Conservation (phyloP, 2,797 vertebrate species). For the Gadopsis marmoratus region DNA sequence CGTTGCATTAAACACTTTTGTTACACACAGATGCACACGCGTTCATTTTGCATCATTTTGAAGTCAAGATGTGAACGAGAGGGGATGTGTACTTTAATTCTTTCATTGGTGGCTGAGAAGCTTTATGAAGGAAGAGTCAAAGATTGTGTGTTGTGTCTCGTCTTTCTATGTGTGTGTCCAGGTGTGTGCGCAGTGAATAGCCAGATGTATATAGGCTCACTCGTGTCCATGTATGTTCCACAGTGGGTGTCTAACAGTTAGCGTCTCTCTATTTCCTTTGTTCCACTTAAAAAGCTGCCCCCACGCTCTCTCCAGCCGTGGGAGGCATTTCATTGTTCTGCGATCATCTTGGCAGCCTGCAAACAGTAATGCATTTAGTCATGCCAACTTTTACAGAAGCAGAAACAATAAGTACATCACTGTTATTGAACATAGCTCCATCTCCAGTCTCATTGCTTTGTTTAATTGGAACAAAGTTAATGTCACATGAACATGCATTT, state of each 20-base stretch:
- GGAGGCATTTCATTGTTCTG: constrained; percentile 77
- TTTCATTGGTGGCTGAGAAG: no score
- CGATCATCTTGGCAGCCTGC: constrained; percentile 74
- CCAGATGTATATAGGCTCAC: constrained; percentile 16
- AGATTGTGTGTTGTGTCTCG: no score
- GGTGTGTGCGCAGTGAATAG: constrained; percentile 1
- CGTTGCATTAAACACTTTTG: neutral
- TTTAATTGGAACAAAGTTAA: constrained; percentile 23
- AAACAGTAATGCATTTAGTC: constrained; percentile 70
- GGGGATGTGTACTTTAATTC: neutral
- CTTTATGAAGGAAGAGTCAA: neutral
- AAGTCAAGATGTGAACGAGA: neutral
- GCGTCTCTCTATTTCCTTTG: constrained; percentile 66
- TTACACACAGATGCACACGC: neutral
- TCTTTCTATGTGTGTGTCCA: neutral
- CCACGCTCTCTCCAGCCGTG: constrained; percentile 73
- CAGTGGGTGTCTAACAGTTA: constrained; percentile 34
- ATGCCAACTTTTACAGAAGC: constrained; percentile 67
- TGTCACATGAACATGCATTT: constrained; percentile 16
- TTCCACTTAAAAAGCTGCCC: constrained; percentile 74
- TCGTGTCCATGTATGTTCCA: constrained; percentile 12
- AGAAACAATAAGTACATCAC: constrained; percentile 53
- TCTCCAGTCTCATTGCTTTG: constrained; percentile 18
- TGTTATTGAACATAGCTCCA: constrained; percentile 58
- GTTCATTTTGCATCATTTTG: no score